Evolutionary conservation across 2,113 vertebrate genomes (phyloP).

Genomic region (Chlorocebus sabaeus): DNA sequence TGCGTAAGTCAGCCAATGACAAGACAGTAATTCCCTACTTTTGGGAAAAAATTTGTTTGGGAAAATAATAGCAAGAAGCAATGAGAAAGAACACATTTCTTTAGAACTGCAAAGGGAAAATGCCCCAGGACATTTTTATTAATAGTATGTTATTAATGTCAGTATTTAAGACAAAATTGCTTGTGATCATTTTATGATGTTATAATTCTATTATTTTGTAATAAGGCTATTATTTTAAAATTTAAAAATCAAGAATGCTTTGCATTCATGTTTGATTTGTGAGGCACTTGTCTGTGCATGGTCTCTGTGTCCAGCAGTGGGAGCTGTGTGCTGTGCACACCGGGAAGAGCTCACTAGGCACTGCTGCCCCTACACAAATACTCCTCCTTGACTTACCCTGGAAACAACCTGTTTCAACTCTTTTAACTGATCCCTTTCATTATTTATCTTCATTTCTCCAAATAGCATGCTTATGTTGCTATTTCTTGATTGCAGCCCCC

Average conservation of each 20-base stretch:
- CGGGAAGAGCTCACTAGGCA: too few relatives aligned
- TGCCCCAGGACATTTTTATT: background rate
- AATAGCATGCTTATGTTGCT: too few relatives aligned
- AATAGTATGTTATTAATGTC: background rate
- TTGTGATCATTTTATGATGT: background rate
- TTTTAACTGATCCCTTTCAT: background rate
- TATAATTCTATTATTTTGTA: background rate
- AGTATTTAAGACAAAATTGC: background rate
- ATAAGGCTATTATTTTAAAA: background rate
- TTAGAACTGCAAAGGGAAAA: background rate
- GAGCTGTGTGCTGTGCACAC: background rate
- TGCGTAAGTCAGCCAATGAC: background rate
- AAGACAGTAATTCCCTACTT: background rate
- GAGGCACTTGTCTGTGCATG: rapidly evolving
- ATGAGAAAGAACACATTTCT: background rate
- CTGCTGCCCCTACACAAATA: too few relatives aligned
- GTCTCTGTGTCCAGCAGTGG: background rate
- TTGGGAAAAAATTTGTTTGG: background rate
- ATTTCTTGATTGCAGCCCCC: too few relatives aligned
- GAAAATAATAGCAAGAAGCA: background rate
- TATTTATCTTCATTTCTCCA: background rate
- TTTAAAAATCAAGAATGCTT: background rate
- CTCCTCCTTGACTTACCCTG: too few relatives aligned
- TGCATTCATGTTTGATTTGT: background rate
- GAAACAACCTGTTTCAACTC: background rate